Percentiles rank a stretch among this genome's conserved stretches.
phyloP scores from a whole-genome alignment of 2,888 invertebrate genomes.

The Eutolmus rufibarbis region DNA sequence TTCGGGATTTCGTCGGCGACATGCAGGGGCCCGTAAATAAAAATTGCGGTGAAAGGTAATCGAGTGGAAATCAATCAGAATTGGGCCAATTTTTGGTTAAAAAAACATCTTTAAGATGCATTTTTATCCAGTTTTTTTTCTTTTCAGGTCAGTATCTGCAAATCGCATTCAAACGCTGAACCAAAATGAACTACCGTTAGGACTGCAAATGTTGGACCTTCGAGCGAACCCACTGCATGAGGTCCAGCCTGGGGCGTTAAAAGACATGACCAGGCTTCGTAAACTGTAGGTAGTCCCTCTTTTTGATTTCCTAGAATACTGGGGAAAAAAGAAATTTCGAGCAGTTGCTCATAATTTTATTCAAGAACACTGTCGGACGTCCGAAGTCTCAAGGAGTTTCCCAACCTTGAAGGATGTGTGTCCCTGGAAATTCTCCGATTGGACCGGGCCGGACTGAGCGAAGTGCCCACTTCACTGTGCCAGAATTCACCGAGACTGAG shows the following conservation, averaged over 20 bases:
- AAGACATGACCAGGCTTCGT: constrained; percentile 77
- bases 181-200: constrained; percentile 73
- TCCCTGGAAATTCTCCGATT: constrained; percentile 81
- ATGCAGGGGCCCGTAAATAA: background rate
- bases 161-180: constrained; percentile 81
- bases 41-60: background rate
- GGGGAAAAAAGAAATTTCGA: constrained; percentile 52
- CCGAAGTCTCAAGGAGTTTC: constrained; percentile 79
- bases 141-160: constrained; percentile 77
- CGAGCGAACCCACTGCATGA: constrained; percentile 81
- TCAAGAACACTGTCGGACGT: constrained; percentile 85
- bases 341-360: constrained; percentile 52
- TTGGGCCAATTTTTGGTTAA: background rate
- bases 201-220: constrained; percentile 79
- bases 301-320: constrained; percentile 47
- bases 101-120: background rate
- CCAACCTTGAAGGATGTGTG: constrained; percentile 80
- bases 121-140: background rate
- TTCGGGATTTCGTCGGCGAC: background rate
- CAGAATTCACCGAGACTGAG: constrained; percentile 78
- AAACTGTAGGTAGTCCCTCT: constrained; percentile 74
- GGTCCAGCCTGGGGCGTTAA: constrained; percentile 75
- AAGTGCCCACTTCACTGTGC: constrained; percentile 80
- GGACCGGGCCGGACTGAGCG: constrained; percentile 79
- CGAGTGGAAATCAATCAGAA: background rate